A percentile compares a stretch with the other conserved stretches of the same genome.
Evolutionary conservation across 2,113 vertebrate species (phyloP).

Genomic region (Nycticebus coucang): DNA sequence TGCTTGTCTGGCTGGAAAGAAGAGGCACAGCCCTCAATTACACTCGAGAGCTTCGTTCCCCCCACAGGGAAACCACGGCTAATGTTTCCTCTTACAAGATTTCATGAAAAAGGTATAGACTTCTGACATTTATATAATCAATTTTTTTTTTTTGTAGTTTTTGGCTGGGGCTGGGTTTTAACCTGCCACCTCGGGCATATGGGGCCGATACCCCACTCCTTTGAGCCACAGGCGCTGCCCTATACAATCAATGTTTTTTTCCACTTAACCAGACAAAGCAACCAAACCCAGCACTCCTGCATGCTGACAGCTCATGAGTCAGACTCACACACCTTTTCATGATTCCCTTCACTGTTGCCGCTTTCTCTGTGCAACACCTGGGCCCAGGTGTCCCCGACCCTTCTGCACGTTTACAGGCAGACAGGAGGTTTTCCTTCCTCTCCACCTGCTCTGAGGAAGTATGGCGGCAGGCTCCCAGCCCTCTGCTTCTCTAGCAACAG

Average conservation of each 20-base stretch:
- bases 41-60: not conserved
- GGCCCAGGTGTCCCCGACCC: not conserved
- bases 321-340: too few species aligned
- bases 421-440: too few species aligned
- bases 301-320: not conserved
- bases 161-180: too few species aligned
- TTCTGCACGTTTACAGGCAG: too few species aligned
- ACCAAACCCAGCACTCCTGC: not conserved
- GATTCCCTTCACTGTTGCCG: not conserved
- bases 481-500: not conserved
- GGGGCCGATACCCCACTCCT: too few species aligned
- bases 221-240: too few species aligned
- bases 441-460: not conserved
- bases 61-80: not conserved
- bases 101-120: not conserved
- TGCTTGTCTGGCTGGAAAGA: not conserved
- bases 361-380: not conserved
- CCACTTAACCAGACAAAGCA: not conserved
- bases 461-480: accelerated
- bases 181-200: too few species aligned
- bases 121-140: not conserved
- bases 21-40: not conserved
- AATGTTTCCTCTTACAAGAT: not conserved
- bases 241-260: not conserved
- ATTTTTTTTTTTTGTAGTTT: not conserved